Evolutionary conservation across 2,888 invertebrate genomes (phyloP).

Genomic region (Heteromurus nitidus): DNA sequence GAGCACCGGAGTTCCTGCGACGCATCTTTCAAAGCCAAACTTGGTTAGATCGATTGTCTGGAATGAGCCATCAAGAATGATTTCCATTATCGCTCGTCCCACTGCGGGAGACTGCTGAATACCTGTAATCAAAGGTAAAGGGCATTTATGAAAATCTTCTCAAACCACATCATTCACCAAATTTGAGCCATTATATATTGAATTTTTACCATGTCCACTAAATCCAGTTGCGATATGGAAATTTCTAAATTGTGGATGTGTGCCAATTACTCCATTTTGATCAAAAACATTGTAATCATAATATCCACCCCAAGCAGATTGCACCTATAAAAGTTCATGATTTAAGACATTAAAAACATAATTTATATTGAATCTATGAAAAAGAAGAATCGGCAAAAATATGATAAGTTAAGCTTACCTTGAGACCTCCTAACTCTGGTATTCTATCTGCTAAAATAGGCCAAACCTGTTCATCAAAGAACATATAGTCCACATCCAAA

Average conservation of each 20-base stretch:
- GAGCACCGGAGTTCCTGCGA: constrained; percentile 80
- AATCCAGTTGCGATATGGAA: constrained; percentile 93
- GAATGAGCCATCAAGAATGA: constrained; percentile 86
- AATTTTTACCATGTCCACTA: constrained; percentile 85
- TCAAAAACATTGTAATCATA: constrained; percentile 95
- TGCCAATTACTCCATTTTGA: constrained; percentile 91
- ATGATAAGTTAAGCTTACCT: constrained; percentile 80
- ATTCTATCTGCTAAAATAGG: constrained; percentile 87
- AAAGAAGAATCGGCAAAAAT: too few species aligned
- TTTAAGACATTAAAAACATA: not conserved
- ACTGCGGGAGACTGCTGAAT: constrained; percentile 94
- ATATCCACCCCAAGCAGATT: constrained; percentile 87
- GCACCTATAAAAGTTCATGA: constrained; percentile 79
- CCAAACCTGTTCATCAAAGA: constrained; percentile 83
- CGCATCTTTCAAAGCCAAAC: constrained; percentile 86
- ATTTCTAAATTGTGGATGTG: constrained; percentile 89
- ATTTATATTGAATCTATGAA: too few species aligned
- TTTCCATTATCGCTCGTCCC: constrained; percentile 90
- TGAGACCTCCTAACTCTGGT: constrained; percentile 85
- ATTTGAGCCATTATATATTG: not conserved
- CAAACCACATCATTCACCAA: constrained; percentile 52
- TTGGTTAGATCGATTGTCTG: constrained; percentile 86
- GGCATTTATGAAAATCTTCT: not conserved
- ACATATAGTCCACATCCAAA: constrained; percentile 84
- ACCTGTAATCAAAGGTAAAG: constrained; percentile 77